Base-by-base conservation (phyloP, 2,888 invertebrate species). In the Nomada lathburiana region DNA sequence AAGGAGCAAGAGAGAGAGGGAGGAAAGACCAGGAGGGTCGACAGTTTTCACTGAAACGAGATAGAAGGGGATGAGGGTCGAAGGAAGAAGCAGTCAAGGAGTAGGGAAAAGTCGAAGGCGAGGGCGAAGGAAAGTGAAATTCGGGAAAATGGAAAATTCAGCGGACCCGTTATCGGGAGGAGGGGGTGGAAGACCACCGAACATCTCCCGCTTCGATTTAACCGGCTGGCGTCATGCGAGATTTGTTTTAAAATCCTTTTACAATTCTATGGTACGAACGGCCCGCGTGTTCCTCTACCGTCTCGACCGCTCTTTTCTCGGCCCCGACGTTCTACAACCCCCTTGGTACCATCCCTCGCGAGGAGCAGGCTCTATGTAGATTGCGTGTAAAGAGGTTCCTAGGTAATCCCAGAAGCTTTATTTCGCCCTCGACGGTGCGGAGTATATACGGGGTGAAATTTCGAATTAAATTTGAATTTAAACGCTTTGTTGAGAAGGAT, bases 181-280 rank as follows among this genome's bases (percentile, higher is more conserved):
- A 75, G 74, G 80, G 78, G 84, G 84, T 77, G 88, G 88, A 88
- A 91, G 92, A 92, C 92, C 92, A 79, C 92, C 85, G 91, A 93
- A 92, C 90, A 92, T 90, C 89, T 86, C 90, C 87, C 91, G 92
- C 93, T 93, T 93, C 92, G 91, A 93, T 93, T 92, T 90, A 88
- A 89, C 91, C 89, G 88, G 81, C 78, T 78, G 89, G 89, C 91
- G 88, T 91, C 90, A 89, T 88, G 92, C 92, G 92, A 93, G 93
- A 93, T 93, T 93, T 93, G 93, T 93, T 93, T 93, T 92, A 91
- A 93, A 93, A 93, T 93, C 93, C 93, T 93, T 93, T 93, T 92
- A 93, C 93, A 92, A 92, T 93, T 93, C 92, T 76, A 74, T 81
- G 83, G 84, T 36, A 89, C 85, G 87, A 88, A 85, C 88, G 76